Evolutionary conservation across 2,113 vertebrate species (phyloP), one percentile per base, ranked within the genome.

Genomic region (Anhinga rufa): DNA sequence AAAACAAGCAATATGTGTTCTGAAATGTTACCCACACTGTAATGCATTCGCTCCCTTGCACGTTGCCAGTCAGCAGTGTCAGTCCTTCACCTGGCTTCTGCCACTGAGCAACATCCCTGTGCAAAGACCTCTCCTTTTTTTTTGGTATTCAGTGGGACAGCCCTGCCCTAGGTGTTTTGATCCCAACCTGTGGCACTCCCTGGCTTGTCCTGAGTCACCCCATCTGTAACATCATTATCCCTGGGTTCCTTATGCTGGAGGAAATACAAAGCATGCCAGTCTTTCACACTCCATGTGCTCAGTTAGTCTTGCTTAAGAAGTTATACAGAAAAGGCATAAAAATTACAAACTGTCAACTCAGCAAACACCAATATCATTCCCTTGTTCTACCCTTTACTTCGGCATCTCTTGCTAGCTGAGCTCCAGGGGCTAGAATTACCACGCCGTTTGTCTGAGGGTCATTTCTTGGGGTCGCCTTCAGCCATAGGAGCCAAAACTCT

Each of bases 1-100:
- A 61, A 55, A 57, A 24, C 20, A 65, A 28, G n/a, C 9, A n/a
- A 22, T 12, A 1, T 4, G 12, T 5, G 14, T 52, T 55, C 21
- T 18, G 42, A 77, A 38, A 24, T 5, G 5, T 14, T 20, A 38
- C 48, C 15, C 52, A 10, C 22, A 11, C 32, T 16, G 12, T 26
- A 51, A 55, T 1, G 18, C 31, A 5, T 40, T 42, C 1, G 0
- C n/a, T 60, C 9, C 49, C 29, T 46, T 51, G 14, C 38, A 28
- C 3, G 3, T 9, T 86, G 57, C 26, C 65, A 29, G 46, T 22
- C 40, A 42, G 38, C 38, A 28, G 36, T 1, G 4, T 34, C 83
- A 57, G 32, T 14, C 40, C 49, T 62, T 46, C 36, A 12, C 54
- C 20, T 18, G 48, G 22, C 48, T 62, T 46, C 72, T 75, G 68